Conservation (phyloP, 2,113 vertebrate species). For the Hypocryptadius cinnamomeus region DNA sequence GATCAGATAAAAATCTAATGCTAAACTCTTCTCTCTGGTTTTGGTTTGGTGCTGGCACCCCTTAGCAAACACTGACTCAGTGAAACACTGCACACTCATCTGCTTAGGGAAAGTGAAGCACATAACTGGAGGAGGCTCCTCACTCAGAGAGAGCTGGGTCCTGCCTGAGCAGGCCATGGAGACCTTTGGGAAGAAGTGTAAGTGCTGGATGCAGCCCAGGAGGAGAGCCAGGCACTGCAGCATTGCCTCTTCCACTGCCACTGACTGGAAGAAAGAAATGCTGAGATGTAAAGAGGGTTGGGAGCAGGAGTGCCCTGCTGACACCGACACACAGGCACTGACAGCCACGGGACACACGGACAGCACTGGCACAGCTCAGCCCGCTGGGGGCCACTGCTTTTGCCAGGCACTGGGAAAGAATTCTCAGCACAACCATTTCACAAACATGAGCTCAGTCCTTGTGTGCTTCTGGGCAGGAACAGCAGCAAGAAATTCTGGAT, state of each 20-base stretch:
- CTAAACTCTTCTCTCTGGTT: not conserved
- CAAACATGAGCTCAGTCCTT: not conserved
- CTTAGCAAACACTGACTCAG: not conserved
- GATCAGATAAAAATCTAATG: not conserved
- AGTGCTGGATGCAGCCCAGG: slow-evolving; percentile 63
- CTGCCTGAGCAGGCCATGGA: slow-evolving; percentile 33
- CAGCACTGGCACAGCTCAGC: not conserved
- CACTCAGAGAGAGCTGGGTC: slow-evolving; percentile 49
- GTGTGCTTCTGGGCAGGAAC: not conserved
- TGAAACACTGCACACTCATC: slow-evolving; percentile 47
- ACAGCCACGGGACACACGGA: not conserved
- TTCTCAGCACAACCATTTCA: not conserved
- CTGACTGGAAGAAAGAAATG: slow-evolving; percentile 64
- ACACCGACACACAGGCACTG: not conserved
- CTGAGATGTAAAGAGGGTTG: slow-evolving; percentile 22
- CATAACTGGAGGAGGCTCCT: slow-evolving; percentile 38
- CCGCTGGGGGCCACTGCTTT: not conserved
- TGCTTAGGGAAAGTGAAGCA: slow-evolving; percentile 31
- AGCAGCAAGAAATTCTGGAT: not conserved
- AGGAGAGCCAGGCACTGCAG: slow-evolving; percentile 63
- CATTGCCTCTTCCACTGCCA: slow-evolving; percentile 63
- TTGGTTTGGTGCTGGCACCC: not conserved
- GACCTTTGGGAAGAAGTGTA: slow-evolving; percentile 68
- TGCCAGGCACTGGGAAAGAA: not conserved
- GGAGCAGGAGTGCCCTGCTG: slow-evolving; percentile 4